phyloP scores from a whole-genome alignment of 2,797 vertebrate species.

The Lophius americanus region DNA sequence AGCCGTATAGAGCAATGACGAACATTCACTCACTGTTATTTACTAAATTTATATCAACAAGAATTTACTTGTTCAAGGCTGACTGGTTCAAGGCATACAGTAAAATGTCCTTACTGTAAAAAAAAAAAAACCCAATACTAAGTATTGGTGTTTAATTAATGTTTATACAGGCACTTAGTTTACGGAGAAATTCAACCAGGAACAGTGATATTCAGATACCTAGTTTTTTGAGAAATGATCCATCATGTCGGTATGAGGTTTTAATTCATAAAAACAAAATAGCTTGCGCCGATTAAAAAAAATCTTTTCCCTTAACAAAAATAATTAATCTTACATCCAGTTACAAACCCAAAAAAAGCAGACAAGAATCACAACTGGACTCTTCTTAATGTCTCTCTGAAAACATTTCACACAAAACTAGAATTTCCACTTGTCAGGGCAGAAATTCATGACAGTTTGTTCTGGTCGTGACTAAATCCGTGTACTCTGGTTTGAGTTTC shows the following conservation, averaged over 20 bases:
- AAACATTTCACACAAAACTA: constrained; percentile 10
- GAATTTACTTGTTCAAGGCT: not conserved
- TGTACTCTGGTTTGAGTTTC: constrained; percentile 7
- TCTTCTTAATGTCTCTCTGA: not conserved
- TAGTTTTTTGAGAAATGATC: not conserved
- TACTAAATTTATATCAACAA: not conserved
- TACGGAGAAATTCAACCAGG: not conserved
- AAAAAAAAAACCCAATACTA: not conserved
- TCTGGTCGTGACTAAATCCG: not conserved
- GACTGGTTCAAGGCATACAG: not conserved
- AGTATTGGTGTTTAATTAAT: not conserved
- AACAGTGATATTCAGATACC: not conserved
- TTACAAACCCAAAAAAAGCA: no score
- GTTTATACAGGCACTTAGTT: not conserved
- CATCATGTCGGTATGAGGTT: constrained; percentile 5
- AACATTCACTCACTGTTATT: not conserved
- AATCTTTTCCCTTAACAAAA: not conserved
- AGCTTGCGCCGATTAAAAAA: not conserved
- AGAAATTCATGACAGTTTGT: not conserved
- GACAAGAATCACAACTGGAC: not conserved
- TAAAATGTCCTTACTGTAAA: not conserved
- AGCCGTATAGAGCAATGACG: not conserved
- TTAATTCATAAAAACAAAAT: not conserved
- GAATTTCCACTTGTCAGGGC: not conserved
- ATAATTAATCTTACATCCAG: no score